Conservation (phyloP, 2,113 vertebrate species). For the Barnardius zonarius region DNA sequence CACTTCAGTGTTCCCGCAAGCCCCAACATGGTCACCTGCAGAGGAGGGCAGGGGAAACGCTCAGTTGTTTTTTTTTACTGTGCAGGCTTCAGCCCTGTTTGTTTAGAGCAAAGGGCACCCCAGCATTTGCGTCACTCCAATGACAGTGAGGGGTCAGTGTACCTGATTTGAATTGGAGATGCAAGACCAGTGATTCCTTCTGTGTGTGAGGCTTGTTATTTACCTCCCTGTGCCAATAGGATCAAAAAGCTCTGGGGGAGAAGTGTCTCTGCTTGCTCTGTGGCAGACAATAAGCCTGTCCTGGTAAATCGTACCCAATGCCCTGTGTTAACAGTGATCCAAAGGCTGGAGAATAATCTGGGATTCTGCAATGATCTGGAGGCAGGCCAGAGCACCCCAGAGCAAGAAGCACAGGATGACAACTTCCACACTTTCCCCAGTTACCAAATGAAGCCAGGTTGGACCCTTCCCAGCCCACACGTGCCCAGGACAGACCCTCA, state of each 20-base stretch:
- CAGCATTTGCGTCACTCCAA: background rate
- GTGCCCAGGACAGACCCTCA: background rate
- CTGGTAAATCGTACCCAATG: background rate
- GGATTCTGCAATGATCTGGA: background rate
- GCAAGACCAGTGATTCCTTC: background rate
- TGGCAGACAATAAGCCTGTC: background rate
- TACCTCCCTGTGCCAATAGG: background rate
- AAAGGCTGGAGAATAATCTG: background rate
- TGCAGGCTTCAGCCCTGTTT: constrained; percentile 9
- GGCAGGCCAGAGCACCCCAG: background rate
- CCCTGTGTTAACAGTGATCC: background rate
- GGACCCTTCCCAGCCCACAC: background rate
- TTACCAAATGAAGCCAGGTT: accelerated
- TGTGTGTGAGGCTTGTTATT: background rate
- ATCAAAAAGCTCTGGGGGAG: background rate
- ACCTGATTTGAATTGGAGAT: background rate
- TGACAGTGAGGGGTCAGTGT: background rate
- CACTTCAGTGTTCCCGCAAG: constrained; percentile 73
- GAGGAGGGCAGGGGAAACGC: background rate
- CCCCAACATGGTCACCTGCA: constrained; percentile 85
- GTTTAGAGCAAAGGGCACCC: constrained; percentile 27
- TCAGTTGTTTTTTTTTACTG: background rate
- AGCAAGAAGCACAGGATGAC: background rate
- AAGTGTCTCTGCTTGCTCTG: background rate
- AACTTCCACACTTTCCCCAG: background rate